Evolutionary conservation across 2,888 invertebrate genomes (phyloP).

Genomic region (Tineola bisselliella): DNA sequence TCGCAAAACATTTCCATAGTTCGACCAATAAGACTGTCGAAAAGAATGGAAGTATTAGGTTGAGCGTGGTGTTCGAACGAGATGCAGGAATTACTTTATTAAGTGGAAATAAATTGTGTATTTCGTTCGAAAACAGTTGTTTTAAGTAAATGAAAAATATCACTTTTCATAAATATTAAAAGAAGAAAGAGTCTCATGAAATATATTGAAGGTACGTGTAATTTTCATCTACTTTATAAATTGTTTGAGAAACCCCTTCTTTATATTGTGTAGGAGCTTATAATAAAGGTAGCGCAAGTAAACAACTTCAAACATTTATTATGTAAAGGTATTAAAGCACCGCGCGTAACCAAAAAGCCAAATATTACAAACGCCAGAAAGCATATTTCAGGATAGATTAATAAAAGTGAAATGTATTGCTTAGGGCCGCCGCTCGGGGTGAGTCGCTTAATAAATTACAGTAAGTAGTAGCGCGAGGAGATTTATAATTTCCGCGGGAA

Average conservation of each 20-base stretch:
- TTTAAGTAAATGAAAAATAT: not conserved
- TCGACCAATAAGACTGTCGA: not conserved
- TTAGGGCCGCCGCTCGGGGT: conserved; percentile 6
- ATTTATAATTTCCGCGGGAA: conserved; percentile 14
- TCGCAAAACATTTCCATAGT: too few species aligned
- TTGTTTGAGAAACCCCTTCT: not conserved
- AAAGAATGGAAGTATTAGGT: not conserved
- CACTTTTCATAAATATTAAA: too few species aligned
- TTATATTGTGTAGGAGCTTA: not conserved
- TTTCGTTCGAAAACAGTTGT: not conserved
- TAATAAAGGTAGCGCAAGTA: not conserved
- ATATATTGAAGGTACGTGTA: too few species aligned
- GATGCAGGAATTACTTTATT: conserved; percentile 2
- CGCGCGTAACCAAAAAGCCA: not conserved
- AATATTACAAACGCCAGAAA: not conserved
- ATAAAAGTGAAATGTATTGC: conserved; percentile 10
- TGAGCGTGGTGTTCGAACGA: not conserved
- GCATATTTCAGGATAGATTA: conserved; percentile 7
- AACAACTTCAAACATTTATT: conserved; percentile 1
- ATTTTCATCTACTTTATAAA: too few species aligned
- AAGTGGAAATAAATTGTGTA: not conserved
- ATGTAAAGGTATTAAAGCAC: conserved; percentile 1
- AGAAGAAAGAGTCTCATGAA: too few species aligned
- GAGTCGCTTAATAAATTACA: conserved; percentile 12
- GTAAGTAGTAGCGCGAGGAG: conserved; percentile 10